A percentile compares a stretch with the other conserved stretches of the same genome.
Evolutionary conservation across 2,888 invertebrate genomes (phyloP).

Genomic region (Tricholauxania praeusta): DNA sequence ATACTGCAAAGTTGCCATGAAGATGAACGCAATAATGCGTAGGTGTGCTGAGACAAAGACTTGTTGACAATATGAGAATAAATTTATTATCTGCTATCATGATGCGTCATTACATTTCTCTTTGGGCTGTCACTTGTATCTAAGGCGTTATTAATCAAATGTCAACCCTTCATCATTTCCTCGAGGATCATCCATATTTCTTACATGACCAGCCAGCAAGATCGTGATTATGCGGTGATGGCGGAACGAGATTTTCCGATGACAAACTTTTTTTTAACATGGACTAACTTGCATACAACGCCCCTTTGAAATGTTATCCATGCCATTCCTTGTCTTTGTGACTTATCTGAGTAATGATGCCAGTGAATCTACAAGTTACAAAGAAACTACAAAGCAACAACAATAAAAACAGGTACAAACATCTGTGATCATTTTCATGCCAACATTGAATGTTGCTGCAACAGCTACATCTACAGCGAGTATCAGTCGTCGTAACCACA

Average conservation of each 20-base stretch:
- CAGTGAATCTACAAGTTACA: slow-evolving; percentile 47
- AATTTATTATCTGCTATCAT: no score
- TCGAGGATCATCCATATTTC: no score
- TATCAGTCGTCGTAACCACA: slow-evolving; percentile 18
- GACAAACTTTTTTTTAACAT: no score
- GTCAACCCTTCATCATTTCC: background rate
- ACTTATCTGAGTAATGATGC: slow-evolving; percentile 52
- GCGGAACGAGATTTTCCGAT: no score
- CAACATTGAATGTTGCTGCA: background rate
- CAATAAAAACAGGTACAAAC: slow-evolving; percentile 31
- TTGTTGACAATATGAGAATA: no score
- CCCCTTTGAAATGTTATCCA: background rate
- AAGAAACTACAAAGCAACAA: slow-evolving; percentile 23
- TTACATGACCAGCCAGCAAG: no score
- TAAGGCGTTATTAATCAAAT: background rate
- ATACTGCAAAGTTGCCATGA: no score
- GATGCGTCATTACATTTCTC: no score
- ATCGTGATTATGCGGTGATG: no score
- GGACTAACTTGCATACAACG: no score
- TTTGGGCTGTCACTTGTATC: background rate
- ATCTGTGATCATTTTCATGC: slow-evolving; percentile 34
- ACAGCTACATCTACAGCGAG: background rate
- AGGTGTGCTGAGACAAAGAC: no score
- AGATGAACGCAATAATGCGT: no score
- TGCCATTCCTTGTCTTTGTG: background rate